Evolutionary conservation across 1,140 invertebrate genomes (phyloP), one percentile per base, ranked within the genome.

Genomic region (Zaprionus inermis): DNA sequence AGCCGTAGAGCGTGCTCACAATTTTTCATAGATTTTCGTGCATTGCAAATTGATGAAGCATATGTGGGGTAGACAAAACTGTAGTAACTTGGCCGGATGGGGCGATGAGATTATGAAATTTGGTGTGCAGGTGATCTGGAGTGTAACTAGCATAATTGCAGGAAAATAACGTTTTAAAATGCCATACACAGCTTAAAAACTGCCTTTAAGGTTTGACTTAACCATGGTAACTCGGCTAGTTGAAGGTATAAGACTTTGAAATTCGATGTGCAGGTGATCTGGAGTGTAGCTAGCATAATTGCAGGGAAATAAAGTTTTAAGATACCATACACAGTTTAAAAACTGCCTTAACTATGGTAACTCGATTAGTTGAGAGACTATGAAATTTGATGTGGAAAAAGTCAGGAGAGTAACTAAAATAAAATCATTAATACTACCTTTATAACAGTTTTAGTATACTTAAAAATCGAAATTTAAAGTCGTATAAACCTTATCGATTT

Each of bases 21-120:
- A 72, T 78, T 77, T 82, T 79, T 78, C 66, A 80, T 63, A 74
- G 46, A 72, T 58, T 75, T 76, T 61, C 30, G 49, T 55, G 38
- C 55, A 34, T 36, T 30, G 28, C 46, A 16, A 38, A 34, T 64
- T 18, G 34, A 59, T 44, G 32, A 11, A n/a, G 73, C 12, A 56
- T 65, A 49, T 49, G 20, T 20, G 22, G 44, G 22, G 44, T n/a
- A 16, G n/a, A 44, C 38, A 9, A 16, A 49, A 20, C 44, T 49
- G 5, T 49, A 10, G 44, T 12, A 46, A 46, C 44, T 20, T 18
- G 11, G 44, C 44, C 20, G 10, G 44, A 11, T 18, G 18, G n/a
- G 9, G 18, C 9, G 44, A 11, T 46, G 12, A 11, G 10, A 7
- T 24, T 41, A 16, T 52, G 32, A 54, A 49, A 5, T 6, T 52